Conservation (phyloP, 2,888 invertebrate species). For the Tinea trinotella region DNA sequence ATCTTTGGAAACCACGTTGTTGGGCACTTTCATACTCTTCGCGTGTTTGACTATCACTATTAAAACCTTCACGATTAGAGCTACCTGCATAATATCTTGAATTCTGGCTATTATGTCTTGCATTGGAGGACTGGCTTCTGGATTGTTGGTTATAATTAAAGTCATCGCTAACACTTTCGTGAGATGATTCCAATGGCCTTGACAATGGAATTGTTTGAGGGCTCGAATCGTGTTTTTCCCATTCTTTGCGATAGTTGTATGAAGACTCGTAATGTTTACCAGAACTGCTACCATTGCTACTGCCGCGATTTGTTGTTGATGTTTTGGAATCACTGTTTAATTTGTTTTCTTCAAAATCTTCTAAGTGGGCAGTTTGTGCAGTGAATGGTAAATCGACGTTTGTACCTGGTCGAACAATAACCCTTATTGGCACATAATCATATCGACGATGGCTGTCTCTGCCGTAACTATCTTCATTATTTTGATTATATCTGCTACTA, state of each 20-base stretch:
- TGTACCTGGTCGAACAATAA: constrained; percentile 47
- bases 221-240: constrained; percentile 53
- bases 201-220: constrained; percentile 32
- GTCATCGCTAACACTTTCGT: background rate
- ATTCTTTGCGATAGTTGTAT: constrained; percentile 55
- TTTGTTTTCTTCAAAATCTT: constrained; percentile 35
- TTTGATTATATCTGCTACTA: background rate
- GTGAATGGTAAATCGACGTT: constrained; percentile 45
- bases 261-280: constrained; percentile 48
- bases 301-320: constrained; percentile 27
- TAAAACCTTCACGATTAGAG: background rate
- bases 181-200: background rate
- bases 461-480: background rate
- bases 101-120: background rate
- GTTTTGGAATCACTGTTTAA: constrained; percentile 42
- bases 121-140: background rate
- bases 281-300: constrained; percentile 25
- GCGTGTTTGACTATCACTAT: background rate
- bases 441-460: background rate
- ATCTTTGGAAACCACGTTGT: background rate
- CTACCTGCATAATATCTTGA: background rate
- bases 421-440: constrained; percentile 36
- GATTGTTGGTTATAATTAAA: background rate
- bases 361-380: constrained; percentile 32
- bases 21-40: background rate